Base-by-base conservation (phyloP, 2,888 invertebrate species). In the Melinaea menophilus region DNA sequence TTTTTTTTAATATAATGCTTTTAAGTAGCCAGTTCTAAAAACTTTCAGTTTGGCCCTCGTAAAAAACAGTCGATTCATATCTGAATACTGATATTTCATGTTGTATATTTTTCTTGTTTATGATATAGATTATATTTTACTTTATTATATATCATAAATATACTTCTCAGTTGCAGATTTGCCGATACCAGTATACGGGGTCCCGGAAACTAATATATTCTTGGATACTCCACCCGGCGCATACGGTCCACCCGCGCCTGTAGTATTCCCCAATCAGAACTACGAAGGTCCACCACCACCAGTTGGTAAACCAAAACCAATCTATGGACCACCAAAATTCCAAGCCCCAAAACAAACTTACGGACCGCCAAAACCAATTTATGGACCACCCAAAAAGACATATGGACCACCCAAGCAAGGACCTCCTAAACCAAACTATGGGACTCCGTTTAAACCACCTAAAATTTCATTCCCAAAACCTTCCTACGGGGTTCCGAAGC, bases 211-310 rank as follows among this genome's bases (percentile, higher is more conserved):
- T 83, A 62, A 78, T 75, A 77, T 74, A 56, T 79, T 78, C 69
- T 73, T 78, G 7, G 80, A 84, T 0, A 71, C 87, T 0, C 90
- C 90, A 0, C 83, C 87, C 0, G 81, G 88, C 7, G 82, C 89
- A 0, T 92, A 92, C 72, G 92, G 92, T 0, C 85, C 90, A 0
- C 93, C 93, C 0, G 85, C 91, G 0, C 91, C 91, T 0, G 80
- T 88, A 0, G 78, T 79, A 33, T 85, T 88, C 74, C 87, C 87
- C 5, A 81, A 70, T 66, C 86, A 88, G 45, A 72, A 64, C 46
- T 90, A 90, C 76, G 91, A 90, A 58, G 91, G 92, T 0, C 92
- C 92, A 0, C 92, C 92, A 2, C 92, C 92, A 0, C 90, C 92
- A 0, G 54, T 82, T 2, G 69, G 79, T 34, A 86, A 86, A 57